Evolutionary conservation across 2,113 vertebrate genomes (phyloP).

Genomic region (Daubentonia madagascariensis): DNA sequence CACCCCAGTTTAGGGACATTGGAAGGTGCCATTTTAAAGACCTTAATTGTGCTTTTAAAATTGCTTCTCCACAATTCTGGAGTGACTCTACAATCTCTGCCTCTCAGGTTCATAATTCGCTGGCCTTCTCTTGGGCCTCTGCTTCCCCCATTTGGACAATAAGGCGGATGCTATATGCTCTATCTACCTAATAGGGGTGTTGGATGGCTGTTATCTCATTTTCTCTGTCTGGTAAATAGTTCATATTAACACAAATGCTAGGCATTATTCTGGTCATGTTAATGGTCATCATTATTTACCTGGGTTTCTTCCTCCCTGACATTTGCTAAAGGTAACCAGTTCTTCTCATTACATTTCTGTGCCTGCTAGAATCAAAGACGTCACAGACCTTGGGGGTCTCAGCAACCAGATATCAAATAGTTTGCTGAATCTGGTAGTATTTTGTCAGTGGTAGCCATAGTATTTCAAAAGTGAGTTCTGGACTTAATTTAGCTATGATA

Average conservation of each 20-base stretch:
- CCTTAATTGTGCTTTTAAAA: background rate
- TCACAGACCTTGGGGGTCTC: background rate
- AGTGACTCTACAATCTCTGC: background rate
- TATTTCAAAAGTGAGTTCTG: constrained; percentile 14
- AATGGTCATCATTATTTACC: background rate
- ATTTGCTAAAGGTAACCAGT: background rate
- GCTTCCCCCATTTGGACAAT: background rate
- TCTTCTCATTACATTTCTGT: background rate
- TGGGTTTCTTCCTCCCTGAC: background rate
- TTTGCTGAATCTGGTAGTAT: background rate
- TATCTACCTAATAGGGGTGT: background rate
- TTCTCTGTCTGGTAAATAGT: background rate
- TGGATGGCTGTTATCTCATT: background rate
- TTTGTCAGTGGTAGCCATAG: background rate
- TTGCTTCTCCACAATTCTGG: background rate
- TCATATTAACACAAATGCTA: background rate
- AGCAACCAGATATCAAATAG: background rate
- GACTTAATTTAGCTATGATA: background rate
- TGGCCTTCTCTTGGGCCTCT: background rate
- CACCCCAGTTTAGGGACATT: background rate
- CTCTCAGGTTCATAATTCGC: background rate
- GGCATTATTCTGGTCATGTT: background rate
- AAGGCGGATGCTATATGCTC: background rate
- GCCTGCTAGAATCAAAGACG: background rate
- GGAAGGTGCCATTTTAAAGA: background rate